Evolutionary conservation across 2,113 vertebrate genomes (phyloP).

Genomic region (Salminus brasiliensis): DNA sequence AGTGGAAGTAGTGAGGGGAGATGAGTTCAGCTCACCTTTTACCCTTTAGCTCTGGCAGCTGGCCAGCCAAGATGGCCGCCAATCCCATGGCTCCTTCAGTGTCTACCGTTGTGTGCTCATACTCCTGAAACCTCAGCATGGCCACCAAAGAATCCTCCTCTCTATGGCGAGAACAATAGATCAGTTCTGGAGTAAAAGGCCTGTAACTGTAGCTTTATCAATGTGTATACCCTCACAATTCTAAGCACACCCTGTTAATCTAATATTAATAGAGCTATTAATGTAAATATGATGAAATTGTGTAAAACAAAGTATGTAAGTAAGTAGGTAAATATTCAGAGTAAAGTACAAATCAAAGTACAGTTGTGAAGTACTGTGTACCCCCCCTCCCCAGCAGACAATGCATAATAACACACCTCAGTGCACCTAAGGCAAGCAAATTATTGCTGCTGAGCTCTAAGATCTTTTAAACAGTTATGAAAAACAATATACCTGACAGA

Average conservation of each 20-base stretch:
- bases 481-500: slow-evolving; percentile 82
- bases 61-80: slow-evolving; percentile 83
- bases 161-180: slow-evolving; percentile 60
- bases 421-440: neutral
- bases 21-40: slow-evolving; percentile 77
- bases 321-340: too few species aligned
- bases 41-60: slow-evolving; percentile 84
- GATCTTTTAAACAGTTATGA: neutral
- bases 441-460: neutral
- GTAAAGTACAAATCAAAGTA: too few species aligned
- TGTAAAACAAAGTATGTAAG: too few species aligned
- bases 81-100: slow-evolving; percentile 86
- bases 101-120: slow-evolving; percentile 82
- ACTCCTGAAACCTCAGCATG: slow-evolving; percentile 88
- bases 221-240: neutral
- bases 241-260: neutral
- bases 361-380: too few species aligned
- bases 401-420: neutral
- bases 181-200: neutral
- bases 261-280: neutral
- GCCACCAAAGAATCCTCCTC: slow-evolving; percentile 84
- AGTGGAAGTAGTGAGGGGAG: neutral
- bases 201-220: neutral
- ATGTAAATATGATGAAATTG: neutral
- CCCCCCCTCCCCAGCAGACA: too few species aligned